phyloP scores from a whole-genome alignment of 1,140 invertebrate species.

The Drosophila pectinifera region DNA sequence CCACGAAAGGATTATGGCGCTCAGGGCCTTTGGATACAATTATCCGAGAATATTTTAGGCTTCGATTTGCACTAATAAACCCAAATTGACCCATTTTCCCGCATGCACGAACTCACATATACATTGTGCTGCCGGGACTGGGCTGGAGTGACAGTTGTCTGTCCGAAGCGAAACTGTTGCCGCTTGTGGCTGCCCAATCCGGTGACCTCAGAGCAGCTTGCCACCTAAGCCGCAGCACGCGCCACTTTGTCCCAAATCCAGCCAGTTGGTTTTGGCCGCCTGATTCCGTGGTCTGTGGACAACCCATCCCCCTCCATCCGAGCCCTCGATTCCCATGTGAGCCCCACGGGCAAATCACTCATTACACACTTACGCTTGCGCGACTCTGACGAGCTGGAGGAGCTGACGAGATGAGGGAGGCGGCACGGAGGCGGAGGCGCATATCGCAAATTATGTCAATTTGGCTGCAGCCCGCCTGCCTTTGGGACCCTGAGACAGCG shows the following conservation, averaged over 20 bases:
- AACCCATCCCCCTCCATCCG: not conserved
- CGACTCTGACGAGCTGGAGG: constrained; percentile 39
- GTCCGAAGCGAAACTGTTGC: constrained; percentile 67
- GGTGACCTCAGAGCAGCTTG: constrained; percentile 72
- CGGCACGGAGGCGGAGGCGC: constrained; percentile 28
- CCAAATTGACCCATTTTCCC: constrained; percentile 44
- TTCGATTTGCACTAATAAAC: constrained; percentile 50
- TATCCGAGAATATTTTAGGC: constrained; percentile 16
- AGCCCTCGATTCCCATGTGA: constrained; percentile 44
- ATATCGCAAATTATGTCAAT: constrained; percentile 82
- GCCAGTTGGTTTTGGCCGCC: constrained; percentile 65
- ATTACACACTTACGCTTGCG: constrained; percentile 79
- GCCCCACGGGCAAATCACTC: constrained; percentile 79
- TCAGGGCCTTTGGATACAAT: constrained; percentile 4
- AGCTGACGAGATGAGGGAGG: constrained; percentile 30
- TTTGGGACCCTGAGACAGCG: constrained; percentile 42
- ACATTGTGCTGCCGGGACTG: constrained; percentile 4
- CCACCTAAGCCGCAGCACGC: constrained; percentile 78
- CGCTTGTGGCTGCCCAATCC: constrained; percentile 50
- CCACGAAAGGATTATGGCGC: constrained; percentile 3
- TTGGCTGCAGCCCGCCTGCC: constrained; percentile 62
- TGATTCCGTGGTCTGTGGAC: constrained; percentile 51
- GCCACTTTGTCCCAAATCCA: constrained; percentile 72
- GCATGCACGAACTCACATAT: constrained; percentile 26
- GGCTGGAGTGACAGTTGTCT: constrained; percentile 61